A percentile compares a stretch with the other conserved stretches of the same genome.
Evolutionary conservation across 2,888 invertebrate species (phyloP).

Genomic region (Anthrax anthrax): DNA sequence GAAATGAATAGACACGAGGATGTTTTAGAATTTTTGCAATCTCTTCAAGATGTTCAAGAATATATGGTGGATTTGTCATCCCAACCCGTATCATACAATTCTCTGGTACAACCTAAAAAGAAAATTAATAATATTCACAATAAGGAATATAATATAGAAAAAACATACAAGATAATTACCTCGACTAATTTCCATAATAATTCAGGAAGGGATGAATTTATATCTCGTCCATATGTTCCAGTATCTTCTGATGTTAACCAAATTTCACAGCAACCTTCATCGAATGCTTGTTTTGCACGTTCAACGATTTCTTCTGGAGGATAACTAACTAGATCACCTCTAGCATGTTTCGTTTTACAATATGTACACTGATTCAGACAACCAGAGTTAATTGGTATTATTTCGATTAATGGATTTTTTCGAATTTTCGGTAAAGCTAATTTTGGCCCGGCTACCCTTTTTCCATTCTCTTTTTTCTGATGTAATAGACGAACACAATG

Average conservation of each 20-base stretch:
- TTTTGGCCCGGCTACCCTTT: slow-evolving; percentile 75
- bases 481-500: slow-evolving; percentile 63
- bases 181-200: slow-evolving; percentile 74
- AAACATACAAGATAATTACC: slow-evolving; percentile 10
- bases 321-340: slow-evolving; percentile 94
- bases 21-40: slow-evolving; percentile 76
- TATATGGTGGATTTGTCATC: slow-evolving; percentile 99
- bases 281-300: slow-evolving; percentile 71
- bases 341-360: slow-evolving; percentile 94
- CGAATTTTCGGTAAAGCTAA: slow-evolving; percentile 85
- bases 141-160: slow-evolving; percentile 40
- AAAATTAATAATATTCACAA: not conserved
- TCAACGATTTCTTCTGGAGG: slow-evolving; percentile 77
- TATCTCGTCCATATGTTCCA: slow-evolving; percentile 93
- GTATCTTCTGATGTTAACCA: slow-evolving; percentile 98
- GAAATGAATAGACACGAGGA: slow-evolving; percentile 83
- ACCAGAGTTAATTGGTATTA: slow-evolving; percentile 90
- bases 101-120: slow-evolving; percentile 28
- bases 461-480: slow-evolving; percentile 65
- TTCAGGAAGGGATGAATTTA: slow-evolving; percentile 74
- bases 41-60: slow-evolving; percentile 82
- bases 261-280: slow-evolving; percentile 87
- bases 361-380: slow-evolving; percentile 98
- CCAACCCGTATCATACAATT: slow-evolving; percentile 76
- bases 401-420: slow-evolving; percentile 91